phyloP scores from a whole-genome alignment of 2,113 vertebrate genomes.

The Brienomyrus longianalis region DNA sequence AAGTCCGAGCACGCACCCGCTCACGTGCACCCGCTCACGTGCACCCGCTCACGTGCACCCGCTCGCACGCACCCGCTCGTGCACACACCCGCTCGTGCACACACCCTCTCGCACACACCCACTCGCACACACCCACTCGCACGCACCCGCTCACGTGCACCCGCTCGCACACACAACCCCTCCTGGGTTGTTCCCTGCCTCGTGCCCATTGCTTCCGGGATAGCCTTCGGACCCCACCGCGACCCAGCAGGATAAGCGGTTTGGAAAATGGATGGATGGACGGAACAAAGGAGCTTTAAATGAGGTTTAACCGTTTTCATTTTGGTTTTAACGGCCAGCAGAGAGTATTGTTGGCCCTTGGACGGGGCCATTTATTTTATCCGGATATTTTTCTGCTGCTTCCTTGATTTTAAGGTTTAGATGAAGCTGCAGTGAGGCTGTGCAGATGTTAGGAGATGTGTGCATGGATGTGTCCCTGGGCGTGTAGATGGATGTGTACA shows the following conservation, averaged over 20 bases:
- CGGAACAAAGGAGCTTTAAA: background rate
- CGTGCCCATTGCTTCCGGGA: too few species aligned
- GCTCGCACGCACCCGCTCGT: background rate
- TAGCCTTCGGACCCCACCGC: too few species aligned
- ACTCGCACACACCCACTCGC: too few species aligned
- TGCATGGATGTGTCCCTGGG: conserved; percentile 39
- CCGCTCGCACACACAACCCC: too few species aligned
- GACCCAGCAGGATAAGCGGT: too few species aligned
- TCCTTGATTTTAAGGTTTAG: too few species aligned
- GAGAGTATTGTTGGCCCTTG: background rate
- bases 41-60: background rate
- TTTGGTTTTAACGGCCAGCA: background rate
- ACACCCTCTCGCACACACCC: too few species aligned
- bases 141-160: too few species aligned
- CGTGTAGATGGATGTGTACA: conserved; percentile 43
- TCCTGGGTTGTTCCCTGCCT: too few species aligned
- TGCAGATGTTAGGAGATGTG: conserved; percentile 24
- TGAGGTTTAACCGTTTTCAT: background rate
- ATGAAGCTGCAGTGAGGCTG: conserved; percentile 11
- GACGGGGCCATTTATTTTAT: background rate
- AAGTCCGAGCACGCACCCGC: conserved; percentile 11
- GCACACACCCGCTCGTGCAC: too few species aligned
- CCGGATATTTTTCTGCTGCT: background rate
- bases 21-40: background rate
- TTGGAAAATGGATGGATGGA: too few species aligned